Percentiles rank a stretch among this genome's conserved stretches.
These are phyloP conservation scores for Drosophila ambigua DNA, from an alignment of 1,140 invertebrate species.

Conservation along the genomic window DNA sequence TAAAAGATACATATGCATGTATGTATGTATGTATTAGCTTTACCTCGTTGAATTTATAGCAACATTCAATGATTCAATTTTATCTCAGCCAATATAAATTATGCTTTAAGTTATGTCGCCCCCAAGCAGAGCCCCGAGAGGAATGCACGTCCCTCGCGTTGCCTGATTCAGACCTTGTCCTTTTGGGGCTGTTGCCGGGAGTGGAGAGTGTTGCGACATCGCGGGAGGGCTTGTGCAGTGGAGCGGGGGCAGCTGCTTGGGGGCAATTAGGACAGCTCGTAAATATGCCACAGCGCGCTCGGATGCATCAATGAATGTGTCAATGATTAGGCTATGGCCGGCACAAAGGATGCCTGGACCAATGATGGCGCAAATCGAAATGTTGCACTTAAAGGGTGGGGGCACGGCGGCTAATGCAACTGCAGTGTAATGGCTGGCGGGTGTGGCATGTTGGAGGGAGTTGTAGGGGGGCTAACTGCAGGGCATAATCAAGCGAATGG, in stretches of 20 bases:
- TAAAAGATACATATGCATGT: no score
- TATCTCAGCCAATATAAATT: conserved; percentile 19
- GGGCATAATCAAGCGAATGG: conserved; percentile 72
- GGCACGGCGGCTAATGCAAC: conserved; percentile 64
- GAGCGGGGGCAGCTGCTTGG: conserved; percentile 23
- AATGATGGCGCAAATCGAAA: conserved; percentile 69
- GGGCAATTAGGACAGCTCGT: conserved; percentile 57
- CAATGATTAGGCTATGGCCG: conserved; percentile 67
- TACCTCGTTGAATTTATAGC: not conserved
- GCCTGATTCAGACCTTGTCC: no score
- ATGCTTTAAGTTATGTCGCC: conserved; percentile 9
- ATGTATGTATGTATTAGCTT: not conserved
- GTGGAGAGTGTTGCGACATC: no score
- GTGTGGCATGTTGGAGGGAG: not conserved
- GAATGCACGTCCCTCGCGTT: no score
- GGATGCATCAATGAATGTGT: conserved; percentile 77
- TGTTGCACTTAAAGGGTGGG: conserved; percentile 45
- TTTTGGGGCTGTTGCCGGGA: not conserved
- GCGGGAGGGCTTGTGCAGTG: not conserved
- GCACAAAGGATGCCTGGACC: conserved; percentile 30
- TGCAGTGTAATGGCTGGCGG: conserved; percentile 35
- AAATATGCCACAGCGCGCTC: conserved; percentile 62
- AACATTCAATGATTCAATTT: conserved; percentile 24
- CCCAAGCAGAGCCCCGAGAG: no score
- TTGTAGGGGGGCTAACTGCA: conserved; percentile 16